Percentiles rank a stretch among this genome's conserved stretches.
Conservation (phyloP, 2,888 invertebrate species). For the Sthenelais limicola region DNA sequence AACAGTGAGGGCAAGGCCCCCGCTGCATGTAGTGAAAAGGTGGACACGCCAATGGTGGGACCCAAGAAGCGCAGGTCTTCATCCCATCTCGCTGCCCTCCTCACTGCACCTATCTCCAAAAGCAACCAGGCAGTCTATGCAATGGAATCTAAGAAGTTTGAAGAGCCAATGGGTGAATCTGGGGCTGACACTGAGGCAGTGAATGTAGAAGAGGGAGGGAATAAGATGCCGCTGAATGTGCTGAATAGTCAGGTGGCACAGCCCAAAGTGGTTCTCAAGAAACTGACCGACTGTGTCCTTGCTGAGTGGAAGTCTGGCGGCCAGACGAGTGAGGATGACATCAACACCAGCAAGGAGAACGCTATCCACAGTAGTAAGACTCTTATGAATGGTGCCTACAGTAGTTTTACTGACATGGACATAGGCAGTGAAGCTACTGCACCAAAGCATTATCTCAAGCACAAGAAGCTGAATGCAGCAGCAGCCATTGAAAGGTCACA, state of each 20-base stretch:
- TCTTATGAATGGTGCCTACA: slow-evolving; percentile 18
- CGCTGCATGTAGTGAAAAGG: background rate
- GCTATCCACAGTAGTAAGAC: background rate
- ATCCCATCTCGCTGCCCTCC: slow-evolving; percentile 9
- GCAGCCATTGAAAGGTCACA: slow-evolving; percentile 2
- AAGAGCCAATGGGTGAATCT: background rate
- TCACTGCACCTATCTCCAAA: slow-evolving; percentile 5
- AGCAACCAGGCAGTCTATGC: background rate
- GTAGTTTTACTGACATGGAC: slow-evolving; percentile 12
- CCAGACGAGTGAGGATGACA: background rate
- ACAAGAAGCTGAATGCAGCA: slow-evolving; percentile 3
- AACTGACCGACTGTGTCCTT: slow-evolving; percentile 31
- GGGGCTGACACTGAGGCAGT: background rate
- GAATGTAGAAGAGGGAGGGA: background rate
- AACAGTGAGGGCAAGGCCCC: slow-evolving; percentile 1
- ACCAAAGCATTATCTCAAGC: slow-evolving; percentile 17
- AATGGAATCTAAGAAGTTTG: slow-evolving; percentile 21
- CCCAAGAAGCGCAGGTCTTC: slow-evolving; percentile 15
- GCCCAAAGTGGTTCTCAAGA: slow-evolving; percentile 19
- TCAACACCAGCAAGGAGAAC: background rate
- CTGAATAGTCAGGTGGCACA: slow-evolving; percentile 30
- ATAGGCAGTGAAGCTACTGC: background rate
- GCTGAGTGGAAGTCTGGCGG: slow-evolving; percentile 21
- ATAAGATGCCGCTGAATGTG: background rate
- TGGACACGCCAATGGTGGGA: too few relatives aligned